Conservation (phyloP, 1,140 invertebrate species). For the Limonius californicus region DNA sequence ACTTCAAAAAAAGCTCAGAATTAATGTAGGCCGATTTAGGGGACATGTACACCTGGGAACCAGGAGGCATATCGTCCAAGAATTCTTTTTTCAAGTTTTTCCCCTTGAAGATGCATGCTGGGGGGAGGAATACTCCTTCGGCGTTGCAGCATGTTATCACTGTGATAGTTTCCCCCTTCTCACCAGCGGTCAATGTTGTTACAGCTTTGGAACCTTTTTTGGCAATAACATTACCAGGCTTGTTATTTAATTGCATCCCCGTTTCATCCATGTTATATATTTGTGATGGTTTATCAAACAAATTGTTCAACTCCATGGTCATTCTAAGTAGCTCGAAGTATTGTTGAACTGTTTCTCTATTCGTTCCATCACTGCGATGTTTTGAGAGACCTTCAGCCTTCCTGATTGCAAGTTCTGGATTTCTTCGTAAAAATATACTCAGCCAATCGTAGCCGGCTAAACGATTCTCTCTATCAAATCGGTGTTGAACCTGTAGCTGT, state of each 20-base stretch:
- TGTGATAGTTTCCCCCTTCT: constrained; percentile 38
- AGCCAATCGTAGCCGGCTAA: no score
- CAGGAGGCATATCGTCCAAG: constrained; percentile 17
- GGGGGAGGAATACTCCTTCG: constrained; percentile 25
- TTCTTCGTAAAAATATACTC: no score
- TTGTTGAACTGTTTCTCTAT: not conserved
- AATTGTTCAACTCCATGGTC: not conserved
- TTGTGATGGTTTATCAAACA: not conserved
- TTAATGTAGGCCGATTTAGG: constrained; percentile 35
- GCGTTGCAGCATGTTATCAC: constrained; percentile 43
- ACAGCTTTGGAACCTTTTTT: not conserved
- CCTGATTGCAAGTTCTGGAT: not conserved
- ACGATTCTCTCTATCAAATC: no score
- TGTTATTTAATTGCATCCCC: constrained; percentile 3
- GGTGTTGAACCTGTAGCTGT: no score
- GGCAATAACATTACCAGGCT: no score
- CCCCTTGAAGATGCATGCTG: constrained; percentile 18
- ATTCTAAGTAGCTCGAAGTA: not conserved
- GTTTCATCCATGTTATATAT: not conserved
- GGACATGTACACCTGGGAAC: constrained; percentile 33
- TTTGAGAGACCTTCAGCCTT: not conserved
- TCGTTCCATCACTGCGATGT: not conserved
- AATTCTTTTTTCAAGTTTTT: constrained; percentile 15
- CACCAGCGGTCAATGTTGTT: not conserved
- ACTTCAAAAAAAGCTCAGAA: constrained; percentile 32